Evolutionary conservation across 1,140 invertebrate species (phyloP).

Genomic region (Apocrypta bakeri): DNA sequence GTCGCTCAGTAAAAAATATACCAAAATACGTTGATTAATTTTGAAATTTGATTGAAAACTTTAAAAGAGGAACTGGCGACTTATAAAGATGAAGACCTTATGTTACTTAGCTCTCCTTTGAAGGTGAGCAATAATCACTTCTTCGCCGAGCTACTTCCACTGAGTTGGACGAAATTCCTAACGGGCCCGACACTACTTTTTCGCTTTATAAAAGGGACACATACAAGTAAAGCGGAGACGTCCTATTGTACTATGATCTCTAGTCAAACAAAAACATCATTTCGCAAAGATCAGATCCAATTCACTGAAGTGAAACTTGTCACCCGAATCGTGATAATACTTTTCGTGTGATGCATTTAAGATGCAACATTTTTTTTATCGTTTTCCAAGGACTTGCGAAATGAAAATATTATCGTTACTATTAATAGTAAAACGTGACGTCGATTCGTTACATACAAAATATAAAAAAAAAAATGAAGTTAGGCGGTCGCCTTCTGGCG

Average conservation of each 20-base stretch:
- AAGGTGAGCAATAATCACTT: conserved; percentile 46
- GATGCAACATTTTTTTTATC: conserved; percentile 39
- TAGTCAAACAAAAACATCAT: conserved; percentile 50
- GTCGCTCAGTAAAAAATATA: conserved; percentile 64
- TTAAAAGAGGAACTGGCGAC: conserved; percentile 4
- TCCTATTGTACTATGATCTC: conserved; percentile 47
- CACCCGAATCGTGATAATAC: conserved; percentile 32
- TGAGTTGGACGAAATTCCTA: conserved; percentile 31
- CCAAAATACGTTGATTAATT: conserved; percentile 19
- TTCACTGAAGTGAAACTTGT: conserved; percentile 40
- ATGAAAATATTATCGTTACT: conserved; percentile 53
- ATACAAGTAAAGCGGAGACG: conserved; percentile 7
- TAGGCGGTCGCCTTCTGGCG: conserved; percentile 7
- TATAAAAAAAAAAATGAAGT: conserved; percentile 26
- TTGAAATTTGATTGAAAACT: conserved; percentile 43
- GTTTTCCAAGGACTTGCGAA: conserved; percentile 34
- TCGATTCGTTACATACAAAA: conserved; percentile 54
- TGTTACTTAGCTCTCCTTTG: conserved; percentile 46
- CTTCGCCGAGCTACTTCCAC: conserved; percentile 20
- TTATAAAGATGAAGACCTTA: not conserved
- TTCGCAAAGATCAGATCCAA: conserved; percentile 41
- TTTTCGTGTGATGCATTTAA: conserved; percentile 36
- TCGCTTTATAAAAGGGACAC: conserved; percentile 28
- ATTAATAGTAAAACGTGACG: conserved; percentile 57
- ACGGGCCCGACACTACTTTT: conserved; percentile 10